Evolutionary conservation across 1,140 invertebrate genomes (phyloP), one percentile per base, ranked within the genome.

Genomic region (Oedothorax gibbosus): DNA sequence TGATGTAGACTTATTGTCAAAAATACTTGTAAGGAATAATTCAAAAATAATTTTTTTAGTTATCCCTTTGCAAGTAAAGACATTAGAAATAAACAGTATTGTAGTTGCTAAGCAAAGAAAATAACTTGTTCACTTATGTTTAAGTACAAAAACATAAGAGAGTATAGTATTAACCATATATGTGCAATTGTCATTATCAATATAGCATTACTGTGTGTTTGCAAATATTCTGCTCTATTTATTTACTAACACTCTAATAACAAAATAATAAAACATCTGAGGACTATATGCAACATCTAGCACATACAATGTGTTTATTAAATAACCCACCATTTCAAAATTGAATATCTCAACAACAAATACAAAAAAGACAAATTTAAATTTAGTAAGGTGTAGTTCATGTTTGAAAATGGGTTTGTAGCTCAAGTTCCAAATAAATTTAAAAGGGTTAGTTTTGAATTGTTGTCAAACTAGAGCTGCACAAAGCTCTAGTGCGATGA

Each of bases 251-350:
- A 80, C 20, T 69, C 65, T 80, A 80, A 54, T 68, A 66, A 80
- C 60, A 79, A 79, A 79, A 79, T 66, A 64, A 79, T 66, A 80
- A 65, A 80, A 80, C 54, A 69, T 71, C 51, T 60, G 10, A 79
- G 20, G 35, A 57, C 50, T 5, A 80, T 35, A 69, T 80, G 65
- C 71, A 57, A 80, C 78, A 80, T 66, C 65, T 57, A 71, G 51
- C 50, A 69, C n/a, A n/a, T n/a, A n/a, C n/a, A n/a, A n/a, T n/a
- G n/a, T n/a, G n/a, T n/a, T n/a, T n/a, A n/a, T n/a, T n/a, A n/a
- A n/a, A n/a, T n/a, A n/a, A n/a, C n/a, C n/a, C n/a, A n/a, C n/a
- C n/a, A n/a, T n/a, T n/a, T n/a, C n/a, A n/a, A n/a, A n/a, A n/a
- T n/a, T n/a, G n/a, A n/a, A n/a, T n/a, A n/a, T n/a, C n/a, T n/a